These are phyloP conservation scores for Drosophila recens DNA, from an alignment of 2,888 invertebrate species.

Conservation along the genomic window DNA sequence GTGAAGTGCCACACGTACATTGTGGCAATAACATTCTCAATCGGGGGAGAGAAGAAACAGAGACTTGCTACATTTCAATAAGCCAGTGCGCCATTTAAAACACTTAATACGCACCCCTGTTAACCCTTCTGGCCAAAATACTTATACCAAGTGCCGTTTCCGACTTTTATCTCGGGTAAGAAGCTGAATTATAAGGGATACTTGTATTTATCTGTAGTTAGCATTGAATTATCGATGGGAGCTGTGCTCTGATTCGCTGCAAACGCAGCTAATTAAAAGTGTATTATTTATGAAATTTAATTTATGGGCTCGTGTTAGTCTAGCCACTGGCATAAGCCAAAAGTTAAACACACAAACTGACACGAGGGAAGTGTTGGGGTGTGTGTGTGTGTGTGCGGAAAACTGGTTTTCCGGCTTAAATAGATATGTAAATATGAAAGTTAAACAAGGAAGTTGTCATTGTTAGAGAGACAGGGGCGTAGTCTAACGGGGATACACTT, in stretches of 20 bases:
- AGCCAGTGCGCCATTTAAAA: slow-evolving; percentile 70
- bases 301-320: slow-evolving; percentile 59
- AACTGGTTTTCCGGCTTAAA: slow-evolving; percentile 70
- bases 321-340: slow-evolving; percentile 55
- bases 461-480: slow-evolving; percentile 2
- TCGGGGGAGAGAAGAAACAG: neutral
- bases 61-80: slow-evolving; percentile 59
- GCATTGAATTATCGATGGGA: slow-evolving; percentile 17
- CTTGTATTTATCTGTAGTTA: slow-evolving; percentile 33
- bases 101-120: slow-evolving; percentile 59
- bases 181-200: slow-evolving; percentile 3
- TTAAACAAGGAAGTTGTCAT: slow-evolving; percentile 34
- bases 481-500: slow-evolving; percentile 1
- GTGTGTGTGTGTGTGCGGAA: slow-evolving; percentile 28
- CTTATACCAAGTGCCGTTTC: slow-evolving; percentile 26
- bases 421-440: slow-evolving; percentile 58
- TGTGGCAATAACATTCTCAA: neutral
- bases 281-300: slow-evolving; percentile 73
- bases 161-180: slow-evolving; percentile 22
- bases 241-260: slow-evolving; percentile 4
- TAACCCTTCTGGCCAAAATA: slow-evolving; percentile 44
- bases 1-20: slow-evolving; percentile 57
- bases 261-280: slow-evolving; percentile 76
- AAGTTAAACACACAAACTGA: slow-evolving; percentile 59
- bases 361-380: neutral